Conservation (phyloP, 2,113 vertebrate genomes). For the Thomomys bottae region DNA sequence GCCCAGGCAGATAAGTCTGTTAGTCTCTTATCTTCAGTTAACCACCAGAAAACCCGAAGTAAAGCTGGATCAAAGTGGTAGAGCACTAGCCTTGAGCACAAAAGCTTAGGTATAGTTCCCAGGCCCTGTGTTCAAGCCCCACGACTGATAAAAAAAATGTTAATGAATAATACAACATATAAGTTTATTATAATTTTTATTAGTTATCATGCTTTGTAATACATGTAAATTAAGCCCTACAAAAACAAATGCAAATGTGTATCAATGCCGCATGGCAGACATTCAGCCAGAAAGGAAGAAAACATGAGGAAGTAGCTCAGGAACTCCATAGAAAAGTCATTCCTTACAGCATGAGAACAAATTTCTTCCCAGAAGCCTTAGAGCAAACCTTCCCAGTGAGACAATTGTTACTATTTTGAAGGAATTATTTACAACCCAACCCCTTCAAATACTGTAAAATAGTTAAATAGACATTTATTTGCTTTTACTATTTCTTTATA, state of each 20-base stretch:
- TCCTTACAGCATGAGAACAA: background rate
- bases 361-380: background rate
- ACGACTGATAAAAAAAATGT: background rate
- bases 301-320: background rate
- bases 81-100: no score
- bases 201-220: background rate
- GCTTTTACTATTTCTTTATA: background rate
- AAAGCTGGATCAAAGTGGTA: no score
- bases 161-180: background rate
- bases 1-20: no score
- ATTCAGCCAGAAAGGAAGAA: background rate
- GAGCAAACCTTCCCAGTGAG: slow-evolving; percentile 16
- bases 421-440: background rate
- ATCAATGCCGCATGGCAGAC: background rate
- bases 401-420: background rate
- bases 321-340: background rate
- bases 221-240: background rate
- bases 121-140: no score
- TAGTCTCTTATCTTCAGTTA: no score
- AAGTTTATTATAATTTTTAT: background rate
- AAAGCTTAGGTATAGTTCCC: no score
- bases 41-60: no score
- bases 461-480: slow-evolving; percentile 11
- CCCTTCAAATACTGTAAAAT: slow-evolving; percentile 25
- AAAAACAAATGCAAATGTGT: background rate